Percentiles rank a stretch among this genome's conserved stretches.
phyloP scores from a whole-genome alignment of 2,797 vertebrate species.

The Macrochelys suwanniensis region DNA sequence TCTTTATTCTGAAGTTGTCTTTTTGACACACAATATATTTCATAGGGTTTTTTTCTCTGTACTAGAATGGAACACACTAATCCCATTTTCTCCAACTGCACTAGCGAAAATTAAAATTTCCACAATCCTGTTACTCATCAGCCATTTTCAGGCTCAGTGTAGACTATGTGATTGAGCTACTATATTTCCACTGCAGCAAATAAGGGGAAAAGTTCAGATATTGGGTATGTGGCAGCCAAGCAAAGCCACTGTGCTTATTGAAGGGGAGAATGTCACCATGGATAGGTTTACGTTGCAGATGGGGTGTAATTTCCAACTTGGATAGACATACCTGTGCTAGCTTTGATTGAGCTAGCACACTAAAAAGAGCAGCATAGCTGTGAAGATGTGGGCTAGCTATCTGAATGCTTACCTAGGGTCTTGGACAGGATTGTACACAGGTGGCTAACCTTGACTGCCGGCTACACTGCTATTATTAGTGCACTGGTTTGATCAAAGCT shows the following conservation, averaged over 20 bases:
- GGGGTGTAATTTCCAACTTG: not conserved
- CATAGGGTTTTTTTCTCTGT: not conserved
- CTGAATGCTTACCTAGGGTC: not conserved
- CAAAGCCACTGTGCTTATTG: not conserved
- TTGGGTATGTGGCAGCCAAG: not conserved
- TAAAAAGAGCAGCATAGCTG: not conserved
- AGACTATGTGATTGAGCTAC: not conserved
- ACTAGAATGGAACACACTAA: not conserved
- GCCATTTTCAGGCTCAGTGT: not conserved
- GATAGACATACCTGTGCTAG: not conserved
- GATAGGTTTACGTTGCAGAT: not conserved
- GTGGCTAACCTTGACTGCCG: not conserved
- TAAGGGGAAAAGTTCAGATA: not conserved
- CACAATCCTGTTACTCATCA: conserved; percentile 26
- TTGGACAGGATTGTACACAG: not conserved
- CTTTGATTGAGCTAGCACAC: not conserved
- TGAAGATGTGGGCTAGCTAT: not conserved
- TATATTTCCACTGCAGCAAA: not conserved
- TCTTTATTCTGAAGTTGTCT: conserved; percentile 55
- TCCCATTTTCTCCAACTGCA: not conserved
- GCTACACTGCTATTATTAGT: not conserved
- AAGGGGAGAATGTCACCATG: not conserved
- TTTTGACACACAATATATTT: conserved; percentile 18
- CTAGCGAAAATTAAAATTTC: not conserved
- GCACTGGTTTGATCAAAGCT: not conserved